phyloP scores from a whole-genome alignment of 2,113 vertebrate species.

The Amphilophus citrinellus region DNA sequence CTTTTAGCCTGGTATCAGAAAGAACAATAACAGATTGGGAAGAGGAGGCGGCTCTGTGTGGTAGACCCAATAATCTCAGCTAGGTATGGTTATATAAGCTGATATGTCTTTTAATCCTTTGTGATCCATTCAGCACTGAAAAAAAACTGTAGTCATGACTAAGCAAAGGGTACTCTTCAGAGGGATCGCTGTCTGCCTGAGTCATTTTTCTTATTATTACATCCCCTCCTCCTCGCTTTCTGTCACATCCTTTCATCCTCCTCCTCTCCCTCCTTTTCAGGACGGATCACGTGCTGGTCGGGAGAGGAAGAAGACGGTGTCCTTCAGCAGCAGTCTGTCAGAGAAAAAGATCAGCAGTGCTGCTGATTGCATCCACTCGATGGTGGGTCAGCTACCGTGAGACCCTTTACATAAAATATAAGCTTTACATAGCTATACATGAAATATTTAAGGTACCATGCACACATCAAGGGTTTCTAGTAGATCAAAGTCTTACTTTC shows the following conservation, averaged over 20 bases:
- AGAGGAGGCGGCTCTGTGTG: conserved; percentile 35
- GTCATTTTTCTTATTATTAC: conserved; percentile 13
- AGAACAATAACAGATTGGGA: conserved; percentile 64
- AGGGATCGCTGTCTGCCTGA: conserved; percentile 25
- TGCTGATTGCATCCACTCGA: conserved; percentile 91
- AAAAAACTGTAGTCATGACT: conserved; percentile 33
- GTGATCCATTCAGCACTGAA: conserved; percentile 22
- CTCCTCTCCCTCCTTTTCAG: conserved; percentile 68
- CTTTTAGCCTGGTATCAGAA: conserved; percentile 59
- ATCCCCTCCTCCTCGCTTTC: background rate
- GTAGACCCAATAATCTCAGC: conserved; percentile 63
- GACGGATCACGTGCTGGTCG: conserved; percentile 91
- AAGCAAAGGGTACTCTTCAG: conserved; percentile 17
- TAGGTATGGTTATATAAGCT: conserved; percentile 64
- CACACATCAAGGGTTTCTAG: background rate
- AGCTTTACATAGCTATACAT: conserved; percentile 10
- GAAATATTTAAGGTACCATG: conserved; percentile 19
- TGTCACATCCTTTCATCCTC: conserved; percentile 6
- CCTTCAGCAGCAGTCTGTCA: conserved; percentile 93
- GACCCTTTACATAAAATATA: conserved; percentile 20
- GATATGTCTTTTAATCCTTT: conserved; percentile 62
- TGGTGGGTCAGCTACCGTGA: conserved; percentile 78
- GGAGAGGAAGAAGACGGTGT: conserved; percentile 95
- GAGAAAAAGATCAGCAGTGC: conserved; percentile 96
- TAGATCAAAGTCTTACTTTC: background rate